These are phyloP conservation scores for Leucosticte australis DNA, from an alignment of 2,113 vertebrate genomes.

Conservation along the genomic window DNA sequence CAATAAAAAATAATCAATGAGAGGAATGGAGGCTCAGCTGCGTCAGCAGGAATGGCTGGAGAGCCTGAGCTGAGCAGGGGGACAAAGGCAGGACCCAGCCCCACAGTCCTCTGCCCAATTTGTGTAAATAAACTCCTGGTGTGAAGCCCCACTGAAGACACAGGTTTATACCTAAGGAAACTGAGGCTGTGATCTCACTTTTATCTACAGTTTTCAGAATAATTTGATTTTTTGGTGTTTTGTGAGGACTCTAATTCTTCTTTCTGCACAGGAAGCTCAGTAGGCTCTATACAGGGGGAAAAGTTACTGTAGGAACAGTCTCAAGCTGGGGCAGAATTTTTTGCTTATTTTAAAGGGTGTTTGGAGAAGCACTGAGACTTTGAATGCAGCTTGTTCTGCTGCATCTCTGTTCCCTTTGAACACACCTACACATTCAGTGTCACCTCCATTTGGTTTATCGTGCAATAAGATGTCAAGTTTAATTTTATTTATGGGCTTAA, in stretches of 20 bases:
- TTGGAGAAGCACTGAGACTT: neutral
- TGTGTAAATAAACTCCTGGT: neutral
- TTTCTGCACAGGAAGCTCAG: neutral
- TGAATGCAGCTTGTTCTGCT: neutral
- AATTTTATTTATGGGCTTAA: slow-evolving; percentile 42
- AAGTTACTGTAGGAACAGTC: neutral
- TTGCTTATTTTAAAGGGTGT: neutral
- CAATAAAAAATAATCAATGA: neutral
- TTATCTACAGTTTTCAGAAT: neutral
- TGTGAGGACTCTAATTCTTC: neutral
- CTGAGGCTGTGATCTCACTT: neutral
- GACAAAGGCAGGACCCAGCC: neutral
- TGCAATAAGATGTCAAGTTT: neutral
- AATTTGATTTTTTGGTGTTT: neutral
- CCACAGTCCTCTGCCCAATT: rapidly evolving
- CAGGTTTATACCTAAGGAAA: neutral
- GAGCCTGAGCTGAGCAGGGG: neutral
- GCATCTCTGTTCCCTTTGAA: neutral
- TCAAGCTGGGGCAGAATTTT: neutral
- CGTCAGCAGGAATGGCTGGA: neutral
- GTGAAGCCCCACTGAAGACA: rapidly evolving
- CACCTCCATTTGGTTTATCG: neutral
- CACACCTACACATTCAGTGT: neutral
- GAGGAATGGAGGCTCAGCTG: neutral
- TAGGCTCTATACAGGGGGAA: neutral